These are phyloP conservation scores for Conomelus anceps DNA, from an alignment of 2,888 invertebrate genomes.

Conservation along the genomic window DNA sequence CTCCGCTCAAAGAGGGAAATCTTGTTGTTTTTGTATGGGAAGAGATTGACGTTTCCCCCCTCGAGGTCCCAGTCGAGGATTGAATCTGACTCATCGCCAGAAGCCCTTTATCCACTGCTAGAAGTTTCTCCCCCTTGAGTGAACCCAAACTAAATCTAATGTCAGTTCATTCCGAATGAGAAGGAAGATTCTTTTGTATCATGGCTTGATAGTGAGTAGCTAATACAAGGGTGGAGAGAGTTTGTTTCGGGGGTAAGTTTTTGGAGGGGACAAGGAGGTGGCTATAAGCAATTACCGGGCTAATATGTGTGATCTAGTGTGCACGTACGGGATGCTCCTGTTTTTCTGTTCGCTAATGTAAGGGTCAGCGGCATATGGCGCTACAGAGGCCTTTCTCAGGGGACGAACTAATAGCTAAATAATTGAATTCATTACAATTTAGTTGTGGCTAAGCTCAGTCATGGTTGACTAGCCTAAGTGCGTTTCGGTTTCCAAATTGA, in stretches of 20 bases:
- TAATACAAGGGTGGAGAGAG: not conserved
- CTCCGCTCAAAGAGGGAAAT: not conserved
- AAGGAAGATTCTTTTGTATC: not conserved
- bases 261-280: not conserved
- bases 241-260: not conserved
- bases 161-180: not conserved
- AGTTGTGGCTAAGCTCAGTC: not conserved
- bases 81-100: not conserved
- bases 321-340: not conserved
- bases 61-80: not conserved
- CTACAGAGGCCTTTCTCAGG: not conserved
- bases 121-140: not conserved
- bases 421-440: constrained; percentile 12
- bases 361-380: not conserved
- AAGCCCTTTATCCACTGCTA: not conserved
- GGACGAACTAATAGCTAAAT: constrained; percentile 4
- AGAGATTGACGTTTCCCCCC: not conserved
- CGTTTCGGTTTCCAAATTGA: not conserved
- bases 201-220: not conserved
- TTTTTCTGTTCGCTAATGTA: not conserved
- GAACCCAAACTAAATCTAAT: not conserved
- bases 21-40: not conserved
- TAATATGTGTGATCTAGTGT: not conserved
- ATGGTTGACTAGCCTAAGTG: not conserved
- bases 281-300: not conserved